A percentile compares a stretch with the other conserved stretches of the same genome.
phyloP scores from a whole-genome alignment of 2,888 invertebrate species.

The Fragum sueziense region DNA sequence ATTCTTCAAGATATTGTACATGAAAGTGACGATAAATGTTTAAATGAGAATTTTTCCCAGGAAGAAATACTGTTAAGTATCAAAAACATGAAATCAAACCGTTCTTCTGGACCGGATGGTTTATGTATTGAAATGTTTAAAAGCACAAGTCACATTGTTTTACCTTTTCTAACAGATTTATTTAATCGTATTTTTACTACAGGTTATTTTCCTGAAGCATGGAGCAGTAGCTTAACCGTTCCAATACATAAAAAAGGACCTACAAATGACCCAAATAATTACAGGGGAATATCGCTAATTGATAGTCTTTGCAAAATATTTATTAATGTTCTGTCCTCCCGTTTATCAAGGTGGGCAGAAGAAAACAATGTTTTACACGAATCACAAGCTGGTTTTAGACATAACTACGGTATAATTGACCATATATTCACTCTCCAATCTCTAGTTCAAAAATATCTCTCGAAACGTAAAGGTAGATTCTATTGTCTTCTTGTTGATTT shows the following conservation, averaged over 20 bases:
- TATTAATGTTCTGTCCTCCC: background rate
- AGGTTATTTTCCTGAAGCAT: background rate
- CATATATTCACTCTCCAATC: constrained; percentile 10
- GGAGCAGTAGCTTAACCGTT: constrained; percentile 2
- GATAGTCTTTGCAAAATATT: constrained; percentile 26
- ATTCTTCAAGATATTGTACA: background rate
- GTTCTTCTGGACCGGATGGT: no score
- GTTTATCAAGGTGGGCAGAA: background rate
- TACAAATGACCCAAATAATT: constrained; percentile 23
- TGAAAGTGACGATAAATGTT: background rate
- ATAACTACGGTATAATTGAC: constrained; percentile 8
- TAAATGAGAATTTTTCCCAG: background rate
- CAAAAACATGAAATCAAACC: background rate
- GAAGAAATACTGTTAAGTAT: background rate
- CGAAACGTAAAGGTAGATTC: constrained; percentile 10
- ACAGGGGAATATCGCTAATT: constrained; percentile 35
- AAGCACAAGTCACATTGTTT: background rate
- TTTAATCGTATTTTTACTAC: background rate
- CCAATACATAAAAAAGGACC: constrained; percentile 15
- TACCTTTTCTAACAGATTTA: background rate
- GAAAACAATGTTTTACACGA: constrained; percentile 10
- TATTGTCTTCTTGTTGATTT: constrained; percentile 21
- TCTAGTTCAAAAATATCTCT: constrained; percentile 10
- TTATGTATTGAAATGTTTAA: constrained; percentile 11
- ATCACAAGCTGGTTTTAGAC: constrained; percentile 8